These are phyloP conservation scores for Ctenosaura bakeri DNA, from an alignment of 2,797 vertebrate genomes.

Conservation along the genomic window DNA sequence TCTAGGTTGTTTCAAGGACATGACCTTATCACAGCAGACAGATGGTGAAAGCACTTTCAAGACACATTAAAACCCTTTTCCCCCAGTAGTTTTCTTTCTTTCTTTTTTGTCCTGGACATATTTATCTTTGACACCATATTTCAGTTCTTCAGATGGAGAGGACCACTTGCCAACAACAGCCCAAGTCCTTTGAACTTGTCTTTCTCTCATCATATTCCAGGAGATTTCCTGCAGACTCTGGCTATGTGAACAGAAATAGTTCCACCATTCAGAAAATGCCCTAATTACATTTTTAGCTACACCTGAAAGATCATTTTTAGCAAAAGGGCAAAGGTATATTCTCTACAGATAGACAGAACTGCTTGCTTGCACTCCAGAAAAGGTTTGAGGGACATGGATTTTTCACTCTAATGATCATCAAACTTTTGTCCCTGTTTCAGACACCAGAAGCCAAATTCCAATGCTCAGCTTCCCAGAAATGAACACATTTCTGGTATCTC, in stretches of 20 bases:
- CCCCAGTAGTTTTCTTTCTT: conserved; percentile 28
- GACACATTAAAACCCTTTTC: conserved; percentile 23
- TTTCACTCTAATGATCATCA: not conserved
- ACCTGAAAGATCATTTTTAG: not conserved
- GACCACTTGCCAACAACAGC: conserved; percentile 39
- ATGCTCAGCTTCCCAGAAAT: not conserved
- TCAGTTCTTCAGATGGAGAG: conserved; percentile 55
- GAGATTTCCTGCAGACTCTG: conserved; percentile 40
- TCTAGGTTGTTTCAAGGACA: conserved; percentile 47
- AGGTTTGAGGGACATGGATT: not conserved
- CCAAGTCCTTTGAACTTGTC: conserved; percentile 37
- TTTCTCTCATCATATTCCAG: conserved; percentile 48
- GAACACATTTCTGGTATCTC: not conserved
- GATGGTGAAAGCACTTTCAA: conserved; percentile 62
- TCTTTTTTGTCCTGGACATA: conserved; percentile 59
- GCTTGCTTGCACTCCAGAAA: not conserved
- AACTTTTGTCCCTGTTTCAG: not conserved
- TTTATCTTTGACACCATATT: conserved; percentile 69
- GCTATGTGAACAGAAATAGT: conserved; percentile 34
- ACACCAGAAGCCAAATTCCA: not conserved
- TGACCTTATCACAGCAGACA: conserved; percentile 67
- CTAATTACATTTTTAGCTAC: not conserved
- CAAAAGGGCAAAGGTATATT: not conserved
- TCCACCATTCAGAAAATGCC: not conserved
- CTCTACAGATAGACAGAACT: not conserved